Evolutionary conservation across 2,797 vertebrate species (phyloP), one percentile per base, ranked within the genome.

Genomic region (Danio kyathit): DNA sequence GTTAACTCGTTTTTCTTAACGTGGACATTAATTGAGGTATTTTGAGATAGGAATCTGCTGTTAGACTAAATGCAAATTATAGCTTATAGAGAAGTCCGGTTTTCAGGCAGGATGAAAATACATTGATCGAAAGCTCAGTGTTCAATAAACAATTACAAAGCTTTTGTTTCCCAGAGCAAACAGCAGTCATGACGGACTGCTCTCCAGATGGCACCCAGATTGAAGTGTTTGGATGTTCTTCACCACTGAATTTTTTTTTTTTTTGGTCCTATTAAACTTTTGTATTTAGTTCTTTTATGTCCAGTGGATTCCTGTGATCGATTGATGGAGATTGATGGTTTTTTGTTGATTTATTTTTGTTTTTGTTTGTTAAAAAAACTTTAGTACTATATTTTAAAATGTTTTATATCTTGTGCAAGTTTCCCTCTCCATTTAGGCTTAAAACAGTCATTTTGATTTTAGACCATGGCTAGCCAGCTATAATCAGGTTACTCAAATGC

Each of bases 1-100:
- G 41, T 73, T 46, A 59, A 29, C 59, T 73, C 41, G 17, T 29
- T 1, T 59, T 29, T 46, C 29, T 29, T 44, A 73, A 46, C 46
- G 19, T 59, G 12, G 54, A 29, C 52, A 46, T 46, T 73, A 59
- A 73, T 56, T 44, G 70, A 72, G 40, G 12, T 57, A 57, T 57
- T 57, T 41, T 46, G 71, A 73, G 17, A 59, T 29, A 17, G 5
- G 52, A 59, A 40, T 57, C 69, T 56, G 69, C 38, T 71, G 7
- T 13, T 17, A 17, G 51, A 43, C 51, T 71, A 19, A 56, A 71
- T 54, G 51, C 41, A 56, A 71, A 71, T 71, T 51, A 71, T 41
- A 63, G 29, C 29, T 29, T 29, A 29, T 19, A 41, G 38, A 56
- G 69, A 71, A 56, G 51, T 71, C 69, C 54, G 51, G 14, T 29